Evolutionary conservation across 1,140 invertebrate genomes (phyloP).

Genomic region (Drosophila burlai): DNA sequence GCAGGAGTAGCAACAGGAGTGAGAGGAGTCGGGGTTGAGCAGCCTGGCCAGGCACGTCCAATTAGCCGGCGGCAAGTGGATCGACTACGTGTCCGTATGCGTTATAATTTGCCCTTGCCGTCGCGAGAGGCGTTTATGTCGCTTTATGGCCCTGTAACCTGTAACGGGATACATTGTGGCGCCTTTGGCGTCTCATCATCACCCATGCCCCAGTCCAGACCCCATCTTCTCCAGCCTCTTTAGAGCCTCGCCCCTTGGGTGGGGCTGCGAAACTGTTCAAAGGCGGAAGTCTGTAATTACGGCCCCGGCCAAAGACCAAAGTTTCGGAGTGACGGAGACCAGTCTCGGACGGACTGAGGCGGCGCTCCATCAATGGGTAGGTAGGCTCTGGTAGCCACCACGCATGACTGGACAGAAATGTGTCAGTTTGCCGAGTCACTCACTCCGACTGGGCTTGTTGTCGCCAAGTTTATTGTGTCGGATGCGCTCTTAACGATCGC

Average conservation of each 20-base stretch:
- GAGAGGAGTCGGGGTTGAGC: not conserved
- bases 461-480: constrained; percentile 31
- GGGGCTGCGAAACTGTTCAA: constrained; percentile 45
- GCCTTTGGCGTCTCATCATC: constrained; percentile 55
- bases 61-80: constrained; percentile 60
- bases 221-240: constrained; percentile 9
- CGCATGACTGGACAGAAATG: constrained; percentile 53
- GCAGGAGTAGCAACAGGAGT: not conserved
- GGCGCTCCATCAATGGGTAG: constrained; percentile 23
- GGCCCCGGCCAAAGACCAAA: constrained; percentile 34
- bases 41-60: constrained; percentile 53
- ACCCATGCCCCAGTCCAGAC: not conserved
- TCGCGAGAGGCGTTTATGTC: constrained; percentile 53
- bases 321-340: constrained; percentile 32
- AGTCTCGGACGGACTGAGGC: constrained; percentile 1
- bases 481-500: constrained; percentile 33
- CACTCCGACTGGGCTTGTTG: not conserved
- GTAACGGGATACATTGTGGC: constrained; percentile 83
- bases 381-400: constrained; percentile 7
- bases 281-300: constrained; percentile 79
- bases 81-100: constrained; percentile 73
- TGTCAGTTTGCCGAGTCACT: constrained; percentile 30
- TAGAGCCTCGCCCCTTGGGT: constrained; percentile 26
- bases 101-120: constrained; percentile 71
- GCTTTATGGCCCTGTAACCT: constrained; percentile 80